A percentile compares a stretch with the other conserved stretches of the same genome.
These are phyloP conservation scores for Drosophila aldrichi DNA, from an alignment of 2,888 invertebrate species.

Conservation along the genomic window DNA sequence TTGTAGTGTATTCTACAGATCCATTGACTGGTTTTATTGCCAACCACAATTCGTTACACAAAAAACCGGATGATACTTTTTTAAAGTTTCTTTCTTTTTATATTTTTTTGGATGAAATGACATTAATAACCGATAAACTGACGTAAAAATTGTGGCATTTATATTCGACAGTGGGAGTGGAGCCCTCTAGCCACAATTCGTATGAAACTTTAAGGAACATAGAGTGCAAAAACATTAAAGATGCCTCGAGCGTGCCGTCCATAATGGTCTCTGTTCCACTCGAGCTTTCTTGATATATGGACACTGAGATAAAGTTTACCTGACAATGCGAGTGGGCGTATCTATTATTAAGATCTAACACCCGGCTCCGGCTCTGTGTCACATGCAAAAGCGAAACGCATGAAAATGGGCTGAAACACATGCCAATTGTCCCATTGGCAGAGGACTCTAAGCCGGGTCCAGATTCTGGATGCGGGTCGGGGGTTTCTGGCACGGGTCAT, in stretches of 20 bases:
- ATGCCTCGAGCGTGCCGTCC: conserved; percentile 12
- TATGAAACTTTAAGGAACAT: conserved; percentile 10
- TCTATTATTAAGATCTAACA: conserved; percentile 73
- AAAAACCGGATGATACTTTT: conserved; percentile 27
- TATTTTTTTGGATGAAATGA: conserved; percentile 10
- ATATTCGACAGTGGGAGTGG: conserved; percentile 16
- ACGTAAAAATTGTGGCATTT: conserved; percentile 56
- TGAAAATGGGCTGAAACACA: conserved; percentile 61
- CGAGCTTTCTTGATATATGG: conserved; percentile 72
- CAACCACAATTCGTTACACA: conserved; percentile 10
- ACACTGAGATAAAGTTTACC: conserved; percentile 66
- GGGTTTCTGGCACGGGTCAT: conserved; percentile 56
- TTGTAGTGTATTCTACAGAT: conserved; percentile 4
- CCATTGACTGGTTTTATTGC: neutral
- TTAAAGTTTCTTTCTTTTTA: conserved; percentile 12
- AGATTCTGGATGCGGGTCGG: conserved; percentile 4
- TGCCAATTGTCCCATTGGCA: conserved; percentile 68
- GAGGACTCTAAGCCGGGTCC: conserved; percentile 38
- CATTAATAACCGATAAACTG: conserved; percentile 61
- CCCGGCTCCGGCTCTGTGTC: conserved; percentile 23
- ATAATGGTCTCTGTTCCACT: conserved; percentile 33
- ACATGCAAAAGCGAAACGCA: conserved; percentile 33
- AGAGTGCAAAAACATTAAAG: conserved; percentile 18
- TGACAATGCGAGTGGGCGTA: conserved; percentile 62
- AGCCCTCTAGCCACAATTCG: conserved; percentile 7